Percentiles rank a stretch among this genome's conserved stretches.
Conservation (phyloP, 2,113 vertebrate genomes). For the Gallinago jamesoni region DNA sequence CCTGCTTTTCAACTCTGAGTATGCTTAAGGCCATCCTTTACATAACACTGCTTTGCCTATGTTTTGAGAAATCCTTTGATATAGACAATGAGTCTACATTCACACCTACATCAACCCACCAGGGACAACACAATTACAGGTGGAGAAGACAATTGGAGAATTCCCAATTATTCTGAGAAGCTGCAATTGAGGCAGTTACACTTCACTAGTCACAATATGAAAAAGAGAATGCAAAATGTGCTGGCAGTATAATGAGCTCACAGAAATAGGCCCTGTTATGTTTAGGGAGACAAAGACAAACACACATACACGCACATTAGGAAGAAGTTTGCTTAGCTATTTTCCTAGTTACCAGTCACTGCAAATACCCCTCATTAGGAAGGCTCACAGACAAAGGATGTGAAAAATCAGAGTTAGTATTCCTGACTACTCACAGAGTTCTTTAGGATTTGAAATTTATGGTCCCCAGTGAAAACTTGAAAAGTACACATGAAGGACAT, state of each 20-base stretch:
- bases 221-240: slow-evolving; percentile 13
- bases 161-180: slow-evolving; percentile 33
- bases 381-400: background rate
- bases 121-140: background rate
- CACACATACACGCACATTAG: background rate
- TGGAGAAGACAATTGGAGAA: background rate
- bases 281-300: background rate
- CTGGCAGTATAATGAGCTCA: slow-evolving; percentile 8
- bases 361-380: slow-evolving; percentile 1
- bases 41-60: background rate
- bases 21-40: background rate
- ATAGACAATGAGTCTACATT: background rate
- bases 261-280: background rate
- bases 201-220: background rate
- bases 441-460: background rate
- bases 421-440: background rate
- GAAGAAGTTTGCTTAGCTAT: background rate
- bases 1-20: background rate
- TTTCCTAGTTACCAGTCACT: background rate
- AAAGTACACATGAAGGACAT: background rate
- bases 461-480: background rate
- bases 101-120: background rate
- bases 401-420: background rate
- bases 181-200: background rate
- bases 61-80: slow-evolving; percentile 13